Base-by-base conservation (phyloP, 2,113 vertebrate genomes). In the Charina bottae region DNA sequence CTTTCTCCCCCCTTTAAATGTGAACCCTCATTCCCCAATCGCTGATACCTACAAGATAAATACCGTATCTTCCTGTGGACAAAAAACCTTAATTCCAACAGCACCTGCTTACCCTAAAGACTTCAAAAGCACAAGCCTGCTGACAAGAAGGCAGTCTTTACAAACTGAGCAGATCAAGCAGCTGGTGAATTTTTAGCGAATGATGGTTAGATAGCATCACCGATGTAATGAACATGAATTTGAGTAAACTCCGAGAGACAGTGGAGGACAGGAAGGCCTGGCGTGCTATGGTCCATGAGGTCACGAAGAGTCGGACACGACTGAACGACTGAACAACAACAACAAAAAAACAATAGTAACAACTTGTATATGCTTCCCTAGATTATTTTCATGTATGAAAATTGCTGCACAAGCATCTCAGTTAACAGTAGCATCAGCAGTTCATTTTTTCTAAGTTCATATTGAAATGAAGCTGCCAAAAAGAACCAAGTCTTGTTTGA, bases 111-210 rank as follows among this genome's bases (percentile, higher is more conserved):
- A 97, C 68, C 96, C 97, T 1, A 98, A 94, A 90, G 98, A 98
- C 62, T 93, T 96, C 55, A 98, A 98, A 95, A 96, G 93, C 37
- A 98, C 97, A 0, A 98, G 98, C 95, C 98, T 97, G 92, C 94
- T 99, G 6, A 95, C 98, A 93, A 97, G 98, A 85, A 98, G 98
- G 88, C 98, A 99, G 88, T 99, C 98, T 53, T 97, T 98, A 96
- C 99, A 98, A 96, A 98, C 97, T 2, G 98, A 99, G 92, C 98
- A 99, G 97, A 98, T 99, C 42, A 98, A 98, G 94, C 98, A 98
- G 49, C 94, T 98, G 42, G 97, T 97, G 15, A 98, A 98, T 96
- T 98, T 98, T 95, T 98, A 97, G 92, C 91, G 97, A 92, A 94
- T 95, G 12, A 94, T 96, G n/a, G n/a, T n/a, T n/a, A n/a, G n/a